Percentiles rank a stretch among this genome's conserved stretches.
These are phyloP conservation scores for Lerista edwardsae DNA, from an alignment of 2,797 vertebrate species.

Conservation along the genomic window DNA sequence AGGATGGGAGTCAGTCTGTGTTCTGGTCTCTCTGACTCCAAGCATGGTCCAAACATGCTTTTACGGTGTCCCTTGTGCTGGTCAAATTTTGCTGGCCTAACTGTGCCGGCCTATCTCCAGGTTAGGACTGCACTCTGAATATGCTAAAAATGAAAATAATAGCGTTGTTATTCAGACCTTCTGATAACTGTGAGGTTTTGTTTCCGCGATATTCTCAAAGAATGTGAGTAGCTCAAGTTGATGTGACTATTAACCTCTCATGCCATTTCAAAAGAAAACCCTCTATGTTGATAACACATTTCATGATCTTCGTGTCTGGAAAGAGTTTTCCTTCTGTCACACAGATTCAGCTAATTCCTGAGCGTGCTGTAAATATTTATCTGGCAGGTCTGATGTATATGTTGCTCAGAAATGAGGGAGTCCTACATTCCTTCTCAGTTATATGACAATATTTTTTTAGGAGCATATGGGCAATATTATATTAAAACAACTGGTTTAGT, in stretches of 20 bases:
- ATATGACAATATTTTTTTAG: slow-evolving; percentile 59
- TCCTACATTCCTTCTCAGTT: slow-evolving; percentile 74
- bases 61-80: no score
- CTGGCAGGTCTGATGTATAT: slow-evolving; percentile 75
- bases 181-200: slow-evolving; percentile 1
- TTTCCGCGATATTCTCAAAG: slow-evolving; percentile 50
- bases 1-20: no score
- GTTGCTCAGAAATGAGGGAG: slow-evolving; percentile 76
- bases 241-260: slow-evolving; percentile 69
- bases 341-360: slow-evolving; percentile 78
- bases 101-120: no score
- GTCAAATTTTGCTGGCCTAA: no score
- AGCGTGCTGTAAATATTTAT: slow-evolving; percentile 83
- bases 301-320: slow-evolving; percentile 77
- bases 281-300: slow-evolving; percentile 75
- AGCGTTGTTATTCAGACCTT: neutral
- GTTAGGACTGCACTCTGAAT: no score
- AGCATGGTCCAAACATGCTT: no score
- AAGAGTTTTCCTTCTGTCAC: slow-evolving; percentile 78
- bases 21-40: no score
- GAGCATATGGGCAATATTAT: slow-evolving; percentile 59
- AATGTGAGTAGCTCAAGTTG: slow-evolving; percentile 66
- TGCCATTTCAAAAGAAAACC: slow-evolving; percentile 69
- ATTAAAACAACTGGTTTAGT: slow-evolving; percentile 52
- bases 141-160: slow-evolving; percentile 39